Evolutionary conservation across 2,888 invertebrate species (phyloP).

Genomic region (Acanthosepion lycidas): DNA sequence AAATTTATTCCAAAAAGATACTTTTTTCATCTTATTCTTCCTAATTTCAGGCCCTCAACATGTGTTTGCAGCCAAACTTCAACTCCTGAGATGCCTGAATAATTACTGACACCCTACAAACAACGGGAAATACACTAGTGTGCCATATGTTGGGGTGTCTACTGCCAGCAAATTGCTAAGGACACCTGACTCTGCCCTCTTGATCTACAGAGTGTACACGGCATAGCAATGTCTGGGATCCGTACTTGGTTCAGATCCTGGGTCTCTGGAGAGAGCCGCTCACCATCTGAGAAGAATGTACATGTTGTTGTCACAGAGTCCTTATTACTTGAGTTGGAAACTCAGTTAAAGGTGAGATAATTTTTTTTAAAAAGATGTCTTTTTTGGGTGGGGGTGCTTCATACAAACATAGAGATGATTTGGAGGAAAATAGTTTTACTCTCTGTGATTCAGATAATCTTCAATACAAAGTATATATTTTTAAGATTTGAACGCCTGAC

Average conservation of each 20-base stretch:
- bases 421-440: no score
- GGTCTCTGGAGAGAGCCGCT: slow-evolving; percentile 54
- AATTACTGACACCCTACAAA: neutral
- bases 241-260: slow-evolving; percentile 56
- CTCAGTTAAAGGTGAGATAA: slow-evolving; percentile 57
- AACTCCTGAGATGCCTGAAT: neutral
- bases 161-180: neutral
- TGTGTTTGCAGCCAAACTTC: neutral
- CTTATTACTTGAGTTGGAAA: slow-evolving; percentile 65
- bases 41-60: neutral
- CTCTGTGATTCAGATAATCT: no score
- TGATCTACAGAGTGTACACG: neutral
- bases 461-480: no score
- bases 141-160: neutral
- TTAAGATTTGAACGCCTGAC: no score
- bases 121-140: neutral
- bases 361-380: no score
- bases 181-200: neutral
- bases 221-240: slow-evolving; percentile 37
- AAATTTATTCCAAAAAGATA: no score
- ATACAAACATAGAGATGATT: no score
- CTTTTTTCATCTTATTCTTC: neutral
- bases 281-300: slow-evolving; percentile 60
- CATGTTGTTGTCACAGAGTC: slow-evolving; percentile 63
- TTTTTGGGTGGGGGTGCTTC: no score